Base-by-base conservation (phyloP, 2,888 invertebrate genomes). In the Esperia sulphurella region DNA sequence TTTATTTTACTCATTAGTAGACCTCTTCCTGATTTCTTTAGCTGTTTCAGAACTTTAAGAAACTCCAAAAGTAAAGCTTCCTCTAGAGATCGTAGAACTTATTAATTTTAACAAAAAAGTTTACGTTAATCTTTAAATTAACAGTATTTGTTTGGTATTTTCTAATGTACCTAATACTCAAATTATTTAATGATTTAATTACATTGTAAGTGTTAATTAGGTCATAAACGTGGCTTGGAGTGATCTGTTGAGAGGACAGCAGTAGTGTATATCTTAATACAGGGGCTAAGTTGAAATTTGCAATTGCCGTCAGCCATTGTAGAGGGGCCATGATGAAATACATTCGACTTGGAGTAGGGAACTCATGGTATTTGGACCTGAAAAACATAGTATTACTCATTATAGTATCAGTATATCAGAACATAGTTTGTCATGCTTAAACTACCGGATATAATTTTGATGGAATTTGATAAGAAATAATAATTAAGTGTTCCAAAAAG, bases 221-320 rank as follows among this genome's bases (percentile, higher is more conserved):
- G 33, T 67, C 50, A 43, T 53, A 59, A 0, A 61, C 64, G 39
- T 70, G 68, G 6, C 67, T 63, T 10, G 48, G 61, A 0, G 65
- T 69, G 0, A 74, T 41, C 0, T 58, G 30, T 4, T 43, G 42
- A 0, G 74, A 72, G 0, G 64, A 56, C 50, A 79, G 79, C 10
- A 81, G 53, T 5, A 78, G 55, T 1, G 70, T 71, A 45, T 63
- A 68, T 46, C 64, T 66, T 7, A 76, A 38, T n/a, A 77, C 59
- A 0, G 79, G 70, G 0, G 75, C 65, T 4, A 63, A 35, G 0
- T 73, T 33, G 46, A 59, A 75, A 39, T 65, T 62, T 9, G 71
- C 47, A 1, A 70, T 50, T 0, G 75, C 71, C 1, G 80, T 71
- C 41, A 79, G 30, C 82, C 82, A 82, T 43, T 79, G 79, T 3